phyloP scores from a whole-genome alignment of 2,113 vertebrate genomes.

The Malaclemys terrapin region DNA sequence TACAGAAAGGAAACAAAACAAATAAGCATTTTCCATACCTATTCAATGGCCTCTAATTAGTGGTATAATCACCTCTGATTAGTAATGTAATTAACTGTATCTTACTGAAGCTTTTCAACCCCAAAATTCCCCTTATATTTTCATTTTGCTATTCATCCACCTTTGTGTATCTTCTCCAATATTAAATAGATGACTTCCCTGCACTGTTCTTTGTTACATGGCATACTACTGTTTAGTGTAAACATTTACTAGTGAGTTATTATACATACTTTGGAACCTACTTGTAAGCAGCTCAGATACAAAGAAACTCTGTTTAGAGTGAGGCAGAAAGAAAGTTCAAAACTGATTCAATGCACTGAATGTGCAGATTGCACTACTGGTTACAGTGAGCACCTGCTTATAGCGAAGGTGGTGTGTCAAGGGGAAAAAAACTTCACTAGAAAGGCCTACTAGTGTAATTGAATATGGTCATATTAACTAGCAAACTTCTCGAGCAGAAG shows the following conservation, averaged over 20 bases:
- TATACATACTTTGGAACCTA: neutral
- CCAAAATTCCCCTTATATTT: neutral
- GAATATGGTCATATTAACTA: fast-evolving
- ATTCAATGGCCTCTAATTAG: neutral
- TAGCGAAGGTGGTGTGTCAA: neutral
- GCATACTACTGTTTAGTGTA: constrained; percentile 20
- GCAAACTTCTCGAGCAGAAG: neutral
- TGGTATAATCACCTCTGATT: neutral
- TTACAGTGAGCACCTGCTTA: neutral
- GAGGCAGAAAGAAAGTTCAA: constrained; percentile 36
- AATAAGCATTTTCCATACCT: neutral
- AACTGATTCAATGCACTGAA: neutral
- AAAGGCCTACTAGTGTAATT: neutral
- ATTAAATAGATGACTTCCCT: neutral
- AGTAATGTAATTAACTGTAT: neutral
- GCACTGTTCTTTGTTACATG: neutral
- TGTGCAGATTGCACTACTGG: fast-evolving
- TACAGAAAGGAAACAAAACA: neutral
- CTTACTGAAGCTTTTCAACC: neutral
- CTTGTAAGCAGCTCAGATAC: neutral
- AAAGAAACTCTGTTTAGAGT: neutral
- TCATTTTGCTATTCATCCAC: neutral
- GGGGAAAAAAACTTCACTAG: fast-evolving
- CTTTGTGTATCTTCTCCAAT: neutral
- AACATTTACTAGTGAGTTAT: neutral